These are phyloP conservation scores for Mizuhopecten yessoensis DNA, from an alignment of 1,140 invertebrate species.

Conservation along the genomic window DNA sequence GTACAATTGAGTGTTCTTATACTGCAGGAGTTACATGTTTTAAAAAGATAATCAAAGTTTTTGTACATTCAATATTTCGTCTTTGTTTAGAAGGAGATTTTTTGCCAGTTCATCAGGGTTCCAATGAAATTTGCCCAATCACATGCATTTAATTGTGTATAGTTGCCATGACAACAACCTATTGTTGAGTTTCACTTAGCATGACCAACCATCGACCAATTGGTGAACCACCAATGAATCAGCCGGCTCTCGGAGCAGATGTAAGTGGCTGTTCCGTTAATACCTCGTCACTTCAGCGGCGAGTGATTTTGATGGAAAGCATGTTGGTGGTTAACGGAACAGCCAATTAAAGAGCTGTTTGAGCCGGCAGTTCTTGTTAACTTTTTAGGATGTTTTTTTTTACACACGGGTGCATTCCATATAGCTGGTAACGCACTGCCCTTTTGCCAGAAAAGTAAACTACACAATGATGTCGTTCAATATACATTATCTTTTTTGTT, in stretches of 20 bases:
- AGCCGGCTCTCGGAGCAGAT: no score
- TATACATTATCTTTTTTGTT: not conserved
- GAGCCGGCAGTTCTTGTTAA: not conserved
- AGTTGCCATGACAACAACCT: not conserved
- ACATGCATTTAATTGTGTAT: not conserved
- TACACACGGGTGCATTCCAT: not conserved
- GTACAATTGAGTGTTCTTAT: not conserved
- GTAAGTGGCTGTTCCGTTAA: no score
- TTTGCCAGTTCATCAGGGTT: not conserved
- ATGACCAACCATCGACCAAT: conserved; percentile 28
- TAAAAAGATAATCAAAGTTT: conserved; percentile 33
- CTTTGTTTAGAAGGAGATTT: not conserved
- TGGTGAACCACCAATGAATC: not conserved
- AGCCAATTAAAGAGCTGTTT: no score
- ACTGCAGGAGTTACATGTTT: not conserved
- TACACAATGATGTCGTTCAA: not conserved
- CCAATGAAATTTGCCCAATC: not conserved
- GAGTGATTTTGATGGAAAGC: no score
- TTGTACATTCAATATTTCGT: conserved; percentile 20
- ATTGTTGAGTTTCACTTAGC: not conserved
- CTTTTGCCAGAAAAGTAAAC: not conserved
- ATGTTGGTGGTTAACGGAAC: no score
- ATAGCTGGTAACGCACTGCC: not conserved
- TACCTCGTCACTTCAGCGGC: no score
- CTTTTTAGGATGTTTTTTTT: not conserved